phyloP scores from a whole-genome alignment of 2,888 invertebrate species.

The Machimus rusticus region DNA sequence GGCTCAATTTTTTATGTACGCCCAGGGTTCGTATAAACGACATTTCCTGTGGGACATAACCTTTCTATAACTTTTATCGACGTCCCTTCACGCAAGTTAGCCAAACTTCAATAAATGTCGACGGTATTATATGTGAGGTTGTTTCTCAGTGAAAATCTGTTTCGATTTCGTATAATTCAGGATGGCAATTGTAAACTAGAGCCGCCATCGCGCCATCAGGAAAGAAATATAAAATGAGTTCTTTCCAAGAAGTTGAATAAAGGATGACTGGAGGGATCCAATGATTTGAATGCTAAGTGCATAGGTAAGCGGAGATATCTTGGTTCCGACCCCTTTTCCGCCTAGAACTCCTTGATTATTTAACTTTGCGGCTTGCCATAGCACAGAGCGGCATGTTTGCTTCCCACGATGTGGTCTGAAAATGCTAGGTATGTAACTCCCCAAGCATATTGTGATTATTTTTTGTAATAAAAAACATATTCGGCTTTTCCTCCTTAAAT shows the following conservation, averaged over 20 bases:
- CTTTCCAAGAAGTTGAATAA: not conserved
- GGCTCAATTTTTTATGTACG: constrained; percentile 6
- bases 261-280: not conserved
- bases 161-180: constrained; percentile 12
- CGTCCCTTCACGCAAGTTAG: constrained; percentile 15
- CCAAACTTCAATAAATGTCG: constrained; percentile 31
- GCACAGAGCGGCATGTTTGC: not conserved
- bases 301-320: not conserved
- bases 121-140: constrained; percentile 1
- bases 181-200: not conserved
- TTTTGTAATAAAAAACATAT: not conserved
- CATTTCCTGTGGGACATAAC: constrained; percentile 27
- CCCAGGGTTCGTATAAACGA: not conserved
- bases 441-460: not conserved
- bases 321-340: not conserved
- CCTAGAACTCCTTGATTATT: not conserved
- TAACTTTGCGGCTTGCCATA: not conserved
- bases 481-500: not conserved
- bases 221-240: not conserved
- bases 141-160: constrained; percentile 9
- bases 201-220: too few species aligned
- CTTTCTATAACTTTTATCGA: constrained; percentile 26
- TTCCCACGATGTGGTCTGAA: not conserved
- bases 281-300: not conserved
- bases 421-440: not conserved